Percentiles rank a stretch among this genome's conserved stretches.
Conservation (phyloP, 2,888 invertebrate species). For the Uloborus plumipes region DNA sequence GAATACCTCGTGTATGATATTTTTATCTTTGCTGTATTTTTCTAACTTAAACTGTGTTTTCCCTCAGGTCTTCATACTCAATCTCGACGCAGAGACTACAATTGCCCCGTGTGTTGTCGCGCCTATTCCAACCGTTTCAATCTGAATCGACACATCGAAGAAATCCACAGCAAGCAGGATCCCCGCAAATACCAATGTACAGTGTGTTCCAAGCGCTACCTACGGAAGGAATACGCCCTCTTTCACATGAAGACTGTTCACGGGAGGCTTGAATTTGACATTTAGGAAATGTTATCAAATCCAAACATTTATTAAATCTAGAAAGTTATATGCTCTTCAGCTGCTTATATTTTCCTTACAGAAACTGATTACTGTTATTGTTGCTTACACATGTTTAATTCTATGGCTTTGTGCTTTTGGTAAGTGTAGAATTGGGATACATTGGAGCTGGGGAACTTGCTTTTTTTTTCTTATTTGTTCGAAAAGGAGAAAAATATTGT, state of each 20-base stretch:
- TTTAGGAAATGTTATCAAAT: too few relatives aligned
- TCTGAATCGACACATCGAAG: slow-evolving; percentile 28
- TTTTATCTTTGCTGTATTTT: too few relatives aligned
- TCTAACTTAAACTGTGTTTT: not conserved
- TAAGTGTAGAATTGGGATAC: too few relatives aligned
- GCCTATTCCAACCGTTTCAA: slow-evolving; percentile 27
- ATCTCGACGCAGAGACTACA: not conserved
- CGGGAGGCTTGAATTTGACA: not conserved
- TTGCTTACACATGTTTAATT: too few relatives aligned
- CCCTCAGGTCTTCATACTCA: not conserved
- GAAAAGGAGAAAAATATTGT: too few relatives aligned
- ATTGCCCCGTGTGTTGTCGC: slow-evolving; percentile 18
- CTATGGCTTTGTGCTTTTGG: too few relatives aligned
- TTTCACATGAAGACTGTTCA: slow-evolving; percentile 37
- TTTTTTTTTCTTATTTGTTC: too few relatives aligned
- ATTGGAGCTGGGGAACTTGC: too few relatives aligned
- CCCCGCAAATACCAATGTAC: slow-evolving; percentile 29
- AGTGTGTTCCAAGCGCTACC: slow-evolving; percentile 29
- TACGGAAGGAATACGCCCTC: slow-evolving; percentile 22
- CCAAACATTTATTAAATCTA: too few relatives aligned
- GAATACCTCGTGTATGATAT: not conserved
- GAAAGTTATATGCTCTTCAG: too few relatives aligned
- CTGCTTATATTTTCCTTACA: too few relatives aligned
- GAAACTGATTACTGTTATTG: too few relatives aligned
- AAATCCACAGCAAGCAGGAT: slow-evolving; percentile 20